Percentiles rank a stretch among this genome's conserved stretches.
phyloP scores from a whole-genome alignment of 2,888 invertebrate genomes.

The Gandaritis pyraliata region DNA sequence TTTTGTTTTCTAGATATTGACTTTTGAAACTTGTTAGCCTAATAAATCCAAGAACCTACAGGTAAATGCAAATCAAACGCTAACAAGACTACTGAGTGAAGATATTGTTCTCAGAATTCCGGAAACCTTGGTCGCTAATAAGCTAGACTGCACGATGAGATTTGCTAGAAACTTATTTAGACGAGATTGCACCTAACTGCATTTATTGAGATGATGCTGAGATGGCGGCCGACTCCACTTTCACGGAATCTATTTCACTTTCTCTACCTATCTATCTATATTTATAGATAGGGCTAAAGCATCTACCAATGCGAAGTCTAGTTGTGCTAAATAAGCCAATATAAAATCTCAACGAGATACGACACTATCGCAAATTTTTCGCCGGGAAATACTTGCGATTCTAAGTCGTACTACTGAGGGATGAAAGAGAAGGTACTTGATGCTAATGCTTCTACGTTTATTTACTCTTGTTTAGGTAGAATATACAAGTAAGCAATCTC shows the following conservation, averaged over 20 bases:
- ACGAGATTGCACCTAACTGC: constrained; percentile 70
- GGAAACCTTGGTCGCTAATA: constrained; percentile 44
- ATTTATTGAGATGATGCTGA: constrained; percentile 53
- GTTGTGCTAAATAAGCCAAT: not conserved
- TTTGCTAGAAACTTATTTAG: constrained; percentile 60
- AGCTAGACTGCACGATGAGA: constrained; percentile 55
- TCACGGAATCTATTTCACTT: constrained; percentile 17
- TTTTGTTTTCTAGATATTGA: too few relatives aligned
- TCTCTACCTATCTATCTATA: constrained; percentile 5
- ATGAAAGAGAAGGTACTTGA: too few relatives aligned
- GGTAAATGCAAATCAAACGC: constrained; percentile 25
- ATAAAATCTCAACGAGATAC: not conserved
- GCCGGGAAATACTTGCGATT: too few relatives aligned
- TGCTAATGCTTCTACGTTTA: too few relatives aligned
- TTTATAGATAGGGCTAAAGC: not conserved
- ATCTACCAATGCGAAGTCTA: not conserved
- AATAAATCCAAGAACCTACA: not conserved
- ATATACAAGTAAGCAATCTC: not conserved
- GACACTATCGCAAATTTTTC: too few relatives aligned
- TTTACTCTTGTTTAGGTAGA: too few relatives aligned
- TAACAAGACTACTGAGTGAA: constrained; percentile 36
- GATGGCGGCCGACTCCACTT: constrained; percentile 21
- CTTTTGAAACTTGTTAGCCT: not conserved
- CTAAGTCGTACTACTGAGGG: too few relatives aligned
- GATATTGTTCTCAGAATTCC: constrained; percentile 48